A percentile compares a stretch with the other conserved stretches of the same genome.
phyloP scores from a whole-genome alignment of 2,113 vertebrate genomes.

The Pseudorhombus dupliciocellatus region DNA sequence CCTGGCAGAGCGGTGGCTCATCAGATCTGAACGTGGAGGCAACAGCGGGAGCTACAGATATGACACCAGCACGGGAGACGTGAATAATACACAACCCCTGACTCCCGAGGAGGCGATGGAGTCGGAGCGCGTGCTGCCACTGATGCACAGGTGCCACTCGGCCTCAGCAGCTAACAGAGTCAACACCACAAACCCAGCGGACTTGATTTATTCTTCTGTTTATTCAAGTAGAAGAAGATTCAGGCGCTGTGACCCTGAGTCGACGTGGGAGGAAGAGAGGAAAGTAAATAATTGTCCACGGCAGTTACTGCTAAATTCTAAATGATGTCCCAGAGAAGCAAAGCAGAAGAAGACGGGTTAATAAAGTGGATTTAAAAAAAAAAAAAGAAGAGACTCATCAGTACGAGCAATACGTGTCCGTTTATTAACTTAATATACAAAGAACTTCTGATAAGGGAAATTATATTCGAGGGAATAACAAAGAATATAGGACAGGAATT shows the following conservation, averaged over 20 bases:
- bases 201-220: no score
- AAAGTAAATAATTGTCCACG: background rate
- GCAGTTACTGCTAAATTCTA: background rate
- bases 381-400: background rate
- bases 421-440: conserved; percentile 3
- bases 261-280: background rate
- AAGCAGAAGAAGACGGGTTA: background rate
- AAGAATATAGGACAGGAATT: conserved; percentile 8
- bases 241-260: no score
- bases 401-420: background rate
- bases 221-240: no score
- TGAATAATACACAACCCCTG: conserved; percentile 64
- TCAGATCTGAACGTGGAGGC: conserved; percentile 50
- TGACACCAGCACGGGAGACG: conserved; percentile 46
- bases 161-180: background rate
- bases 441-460: conserved; percentile 9
- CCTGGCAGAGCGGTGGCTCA: conserved; percentile 57
- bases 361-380: background rate
- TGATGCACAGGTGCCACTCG: background rate
- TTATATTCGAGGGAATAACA: conserved; percentile 3
- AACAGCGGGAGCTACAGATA: conserved; percentile 39
- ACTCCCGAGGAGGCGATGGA: conserved; percentile 37
- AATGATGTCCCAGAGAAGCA: background rate
- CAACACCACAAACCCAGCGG: no score
- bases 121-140: conserved; percentile 39